Base-by-base conservation (phyloP, 2,888 invertebrate species). In the Lithophane leautieri region DNA sequence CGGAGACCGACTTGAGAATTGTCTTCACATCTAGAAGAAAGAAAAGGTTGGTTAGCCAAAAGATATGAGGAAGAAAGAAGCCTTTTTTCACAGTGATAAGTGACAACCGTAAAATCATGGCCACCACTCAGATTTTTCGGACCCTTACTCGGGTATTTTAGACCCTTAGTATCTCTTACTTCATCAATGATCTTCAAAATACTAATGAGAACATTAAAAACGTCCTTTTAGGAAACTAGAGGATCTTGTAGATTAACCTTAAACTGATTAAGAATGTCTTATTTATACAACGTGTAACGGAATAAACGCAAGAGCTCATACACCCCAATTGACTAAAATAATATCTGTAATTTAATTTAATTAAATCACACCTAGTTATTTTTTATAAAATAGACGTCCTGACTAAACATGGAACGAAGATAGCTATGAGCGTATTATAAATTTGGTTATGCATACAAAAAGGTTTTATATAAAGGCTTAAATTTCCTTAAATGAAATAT, bases 1-100 rank as follows among this genome's bases (percentile, higher is more conserved):
- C 99, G 79, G 99, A 99, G 87, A 99, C 98, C 84, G 98, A 97
- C 96, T 98, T 99, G 87, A 99, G 97, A 90, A 99, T 99, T 47
- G 97, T 97, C 96, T 99, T 99, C 90, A 97, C 97, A 97, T 97
- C 98, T 98, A 96, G 9, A 56, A 97, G 97, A 84, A 91, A 89
- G 86, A 86, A 87, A 63, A 76, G 34, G 8, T n/a, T 25, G 8
- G 22, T 70, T 56, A 76, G 50, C 40, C 28, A 50, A 54, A 34
- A 9, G 2, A 1, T 72, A 14, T n/a, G 9, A 28, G 50, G 19
- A 40, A 42, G 11, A 6, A n/a, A 19, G 3, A 16, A 9, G n/a
- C 1, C 42, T 40, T 16, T 11, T 22, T 19, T 28, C 14, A 14
- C n/a, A 56, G n/a, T 70, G 2, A 8, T 2, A 50, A 3, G 22